A percentile compares a stretch with the other conserved stretches of the same genome.
Evolutionary conservation across 2,888 invertebrate genomes (phyloP).

Genomic region (Aromia moschata): DNA sequence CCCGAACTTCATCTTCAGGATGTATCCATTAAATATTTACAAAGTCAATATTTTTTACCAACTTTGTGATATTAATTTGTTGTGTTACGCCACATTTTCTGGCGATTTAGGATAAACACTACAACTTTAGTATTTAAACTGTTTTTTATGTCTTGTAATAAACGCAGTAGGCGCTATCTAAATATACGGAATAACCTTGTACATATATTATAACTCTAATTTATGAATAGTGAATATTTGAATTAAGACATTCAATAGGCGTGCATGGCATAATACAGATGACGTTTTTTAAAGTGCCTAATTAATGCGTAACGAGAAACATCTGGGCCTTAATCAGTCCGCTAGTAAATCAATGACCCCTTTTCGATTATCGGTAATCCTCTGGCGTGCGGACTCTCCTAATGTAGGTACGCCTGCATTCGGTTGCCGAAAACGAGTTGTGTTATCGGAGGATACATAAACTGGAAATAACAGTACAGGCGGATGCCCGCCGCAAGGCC

Average conservation of each 20-base stretch:
- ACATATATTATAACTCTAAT: not conserved
- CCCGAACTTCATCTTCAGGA: too few relatives aligned
- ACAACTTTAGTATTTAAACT: too few relatives aligned
- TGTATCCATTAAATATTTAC: too few relatives aligned
- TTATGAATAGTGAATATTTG: not conserved
- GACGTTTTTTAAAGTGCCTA: not conserved
- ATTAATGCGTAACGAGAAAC: constrained; percentile 1
- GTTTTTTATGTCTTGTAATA: too few relatives aligned
- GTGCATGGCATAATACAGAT: not conserved
- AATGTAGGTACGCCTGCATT: constrained; percentile 11
- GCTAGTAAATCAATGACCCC: constrained; percentile 28
- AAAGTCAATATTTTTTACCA: too few relatives aligned
- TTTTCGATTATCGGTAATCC: constrained; percentile 21
- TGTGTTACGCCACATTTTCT: too few relatives aligned
- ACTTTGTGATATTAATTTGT: too few relatives aligned
- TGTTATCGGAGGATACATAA: constrained; percentile 11
- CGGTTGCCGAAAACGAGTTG: constrained; percentile 12
- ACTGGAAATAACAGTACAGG: constrained; percentile 25
- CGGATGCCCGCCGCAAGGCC: constrained; percentile 19
- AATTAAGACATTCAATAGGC: not conserved
- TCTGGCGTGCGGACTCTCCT: constrained; percentile 21
- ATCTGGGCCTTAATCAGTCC: constrained; percentile 1
- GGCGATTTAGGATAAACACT: too few relatives aligned
- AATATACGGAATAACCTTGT: too few relatives aligned
- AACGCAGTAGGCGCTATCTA: too few relatives aligned